These are phyloP conservation scores for Echiichthys vipera DNA, from an alignment of 2,797 vertebrate genomes.

Conservation along the genomic window DNA sequence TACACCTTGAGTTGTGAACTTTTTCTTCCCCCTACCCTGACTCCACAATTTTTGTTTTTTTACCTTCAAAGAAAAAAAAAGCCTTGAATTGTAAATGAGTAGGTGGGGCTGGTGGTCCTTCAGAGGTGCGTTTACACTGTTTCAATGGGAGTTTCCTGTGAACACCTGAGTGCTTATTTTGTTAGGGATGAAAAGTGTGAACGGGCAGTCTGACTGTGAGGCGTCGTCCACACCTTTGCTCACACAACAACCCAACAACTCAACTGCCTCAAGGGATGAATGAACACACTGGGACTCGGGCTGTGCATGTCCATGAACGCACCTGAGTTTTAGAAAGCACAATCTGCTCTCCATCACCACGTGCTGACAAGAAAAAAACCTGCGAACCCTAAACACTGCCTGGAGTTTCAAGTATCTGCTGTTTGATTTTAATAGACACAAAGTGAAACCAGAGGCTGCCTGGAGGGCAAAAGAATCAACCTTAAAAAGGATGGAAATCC, in stretches of 20 bases:
- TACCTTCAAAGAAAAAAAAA: too few species aligned
- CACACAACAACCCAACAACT: not conserved
- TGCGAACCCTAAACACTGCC: too few species aligned
- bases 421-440: not conserved
- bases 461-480: too few species aligned
- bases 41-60: too few species aligned
- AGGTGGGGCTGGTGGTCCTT: not conserved
- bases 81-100: conserved; percentile 43
- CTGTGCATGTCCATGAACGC: not conserved
- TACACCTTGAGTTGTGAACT: too few species aligned
- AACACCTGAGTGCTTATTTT: not conserved
- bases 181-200: conserved; percentile 23
- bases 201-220: not conserved
- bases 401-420: not conserved
- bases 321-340: not conserved
- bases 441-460: not conserved
- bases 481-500: not conserved
- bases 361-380: too few species aligned
- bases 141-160: not conserved
- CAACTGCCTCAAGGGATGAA: not conserved
- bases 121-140: conserved; percentile 12
- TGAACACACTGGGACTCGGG: not conserved
- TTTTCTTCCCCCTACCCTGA: too few species aligned
- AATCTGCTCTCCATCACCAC: not conserved
- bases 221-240: not conserved